Base-by-base conservation (phyloP, 2,888 invertebrate species). In the Dasysyrphus tricinctus region DNA sequence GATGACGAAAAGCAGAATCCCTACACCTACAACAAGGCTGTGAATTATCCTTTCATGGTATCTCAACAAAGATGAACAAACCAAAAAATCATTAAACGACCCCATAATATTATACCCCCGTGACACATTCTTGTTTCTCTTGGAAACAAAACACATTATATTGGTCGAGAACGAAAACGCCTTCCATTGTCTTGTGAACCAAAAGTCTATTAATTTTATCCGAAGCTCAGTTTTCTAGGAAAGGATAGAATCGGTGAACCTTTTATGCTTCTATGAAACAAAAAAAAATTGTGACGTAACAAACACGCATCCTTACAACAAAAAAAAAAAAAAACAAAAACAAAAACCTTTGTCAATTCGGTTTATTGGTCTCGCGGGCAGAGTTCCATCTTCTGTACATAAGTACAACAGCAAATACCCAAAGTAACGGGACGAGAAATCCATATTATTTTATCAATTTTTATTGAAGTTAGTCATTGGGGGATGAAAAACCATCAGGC, bases 361-460 rank as follows among this genome's bases (percentile, higher is more conserved):
- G 59, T 79, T 86, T 86, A 82, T 86, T 72, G 59, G 82, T 86
- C 86, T 79, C 86, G 82, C 79, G 86, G 86, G 86, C 72, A 61
- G 81, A 78, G 79, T 82, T 78, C 59, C 59, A 79, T 82, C 75
- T 78, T 75, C 75, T 24, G 24, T 24, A 24, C 24, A 24, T 24
- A 24, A 78, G 59, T 86, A 67, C 67, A 34, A 11, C 2, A 19
- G 5, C 42, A 16, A 61, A 57, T 24, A 61, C 19, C 14, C n/a
- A 63, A 61, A 44, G n/a, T 44, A 44, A 63, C 44, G 9, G n/a
- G 14, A 39, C 24, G 12, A 44, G 9, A 32, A 44, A 65, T 78
- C 69, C 49, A 61, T 79, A 82, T 82, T 82, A 78, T 86, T 85
- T 86, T 85, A 86, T 75, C 75, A 82, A 79, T 82, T 86, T 86